Evolutionary conservation across 2,888 invertebrate species (phyloP), one percentile per base, ranked within the genome.

Genomic region (Lasioglossum vierecki): DNA sequence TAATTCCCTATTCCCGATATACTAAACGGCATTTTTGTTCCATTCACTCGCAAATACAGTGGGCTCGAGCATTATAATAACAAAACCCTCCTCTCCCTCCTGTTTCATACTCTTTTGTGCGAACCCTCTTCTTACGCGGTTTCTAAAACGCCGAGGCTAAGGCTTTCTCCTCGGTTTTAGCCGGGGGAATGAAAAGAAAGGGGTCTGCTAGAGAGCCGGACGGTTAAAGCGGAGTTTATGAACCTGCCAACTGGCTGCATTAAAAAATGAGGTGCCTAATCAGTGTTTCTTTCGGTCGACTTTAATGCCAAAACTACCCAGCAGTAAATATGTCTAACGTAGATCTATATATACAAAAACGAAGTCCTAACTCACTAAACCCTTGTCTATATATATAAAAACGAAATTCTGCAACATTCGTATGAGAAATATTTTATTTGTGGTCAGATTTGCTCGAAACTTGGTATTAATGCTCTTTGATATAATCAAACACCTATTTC

Each of bases 171-270:
- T 78, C 76, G 79, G 60, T 82, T 85, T 76, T 30, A 53, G 60
- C 53, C 49, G 57, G 30, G 46, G 8, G 46, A 70, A 76, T 78
- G 81, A 81, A 80, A 83, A 71, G 80, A 71, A 82, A 82, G 57
- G 66, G 70, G 60, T 49, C 73, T 39, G 53, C 70, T 44, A 39
- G 41, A 73, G 60, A 83, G 82, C 35, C 53, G 82, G 26, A 74
- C 72, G 77, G 83, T 88, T 88, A 88, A 88, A 85, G 79, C 66
- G 80, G 71, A 80, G 76, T 85, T 89, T 83, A 82, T 46, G 81
- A 74, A 63, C 68, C 72, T 49, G 70, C 79, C 39, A 73, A 81
- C 71, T 74, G 68, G 78, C 76, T 66, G 72, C 66, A 77, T 79
- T 74, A 71, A 88, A 89, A 87, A 74, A 44, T 68, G 26, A 53